Percentiles rank a stretch among this genome's conserved stretches.
These are phyloP conservation scores for Dolichomitus sp. DNA, from an alignment of 2,888 invertebrate species.

Conservation along the genomic window DNA sequence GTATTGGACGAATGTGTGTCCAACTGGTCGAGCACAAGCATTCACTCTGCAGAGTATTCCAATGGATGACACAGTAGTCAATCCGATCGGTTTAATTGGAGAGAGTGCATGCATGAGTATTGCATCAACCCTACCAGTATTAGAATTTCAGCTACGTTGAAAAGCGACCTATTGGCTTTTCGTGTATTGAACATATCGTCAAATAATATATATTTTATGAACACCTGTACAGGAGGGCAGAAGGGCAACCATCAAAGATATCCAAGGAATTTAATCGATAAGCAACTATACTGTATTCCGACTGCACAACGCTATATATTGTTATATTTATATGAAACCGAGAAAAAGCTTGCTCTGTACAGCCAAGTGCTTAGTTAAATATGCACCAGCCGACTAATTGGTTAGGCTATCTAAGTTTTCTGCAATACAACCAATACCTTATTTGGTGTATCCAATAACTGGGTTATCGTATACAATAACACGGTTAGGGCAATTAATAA, in stretches of 20 bases:
- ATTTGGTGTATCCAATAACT: too few relatives aligned
- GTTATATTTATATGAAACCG: background rate
- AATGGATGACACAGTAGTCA: constrained; percentile 25
- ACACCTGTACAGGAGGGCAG: background rate
- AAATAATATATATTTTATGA: background rate
- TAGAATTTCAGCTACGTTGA: background rate
- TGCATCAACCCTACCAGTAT: background rate
- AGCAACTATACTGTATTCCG: background rate
- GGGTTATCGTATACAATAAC: too few relatives aligned
- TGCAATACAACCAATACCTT: too few relatives aligned
- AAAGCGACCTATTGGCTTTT: constrained; percentile 9
- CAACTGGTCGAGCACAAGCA: background rate
- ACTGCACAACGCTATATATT: background rate
- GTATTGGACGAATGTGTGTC: background rate
- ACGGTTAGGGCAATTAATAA: too few relatives aligned
- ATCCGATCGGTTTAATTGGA: constrained; percentile 28
- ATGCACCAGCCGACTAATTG: too few relatives aligned
- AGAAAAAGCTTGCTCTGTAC: too few relatives aligned
- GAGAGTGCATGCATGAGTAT: constrained; percentile 10
- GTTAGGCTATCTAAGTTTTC: too few relatives aligned
- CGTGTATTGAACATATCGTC: background rate
- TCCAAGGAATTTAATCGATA: background rate
- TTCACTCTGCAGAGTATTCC: background rate
- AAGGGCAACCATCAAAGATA: background rate
- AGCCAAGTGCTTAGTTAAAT: too few relatives aligned